A percentile compares a stretch with the other conserved stretches of the same genome.
Evolutionary conservation across 1,140 invertebrate genomes (phyloP).

Genomic region (Episyrphus balteatus): DNA sequence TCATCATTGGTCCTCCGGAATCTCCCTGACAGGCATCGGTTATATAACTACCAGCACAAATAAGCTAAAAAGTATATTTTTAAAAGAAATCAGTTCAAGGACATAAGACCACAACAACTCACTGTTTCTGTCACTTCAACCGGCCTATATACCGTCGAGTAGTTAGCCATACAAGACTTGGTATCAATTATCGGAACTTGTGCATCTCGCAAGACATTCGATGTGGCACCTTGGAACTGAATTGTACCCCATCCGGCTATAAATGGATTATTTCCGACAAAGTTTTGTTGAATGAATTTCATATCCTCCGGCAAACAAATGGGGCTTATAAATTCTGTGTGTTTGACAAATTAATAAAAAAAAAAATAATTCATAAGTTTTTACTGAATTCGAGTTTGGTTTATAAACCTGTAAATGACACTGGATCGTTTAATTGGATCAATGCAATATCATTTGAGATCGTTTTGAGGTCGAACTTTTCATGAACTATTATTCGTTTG

Average conservation of each 20-base stretch:
- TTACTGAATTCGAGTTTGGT: background rate
- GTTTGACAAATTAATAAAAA: background rate
- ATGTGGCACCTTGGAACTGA: slow-evolving; percentile 45
- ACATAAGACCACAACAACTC: slow-evolving; percentile 1
- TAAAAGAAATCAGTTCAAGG: background rate
- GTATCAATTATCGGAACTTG: slow-evolving; percentile 60
- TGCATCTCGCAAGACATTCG: slow-evolving; percentile 49
- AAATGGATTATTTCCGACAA: slow-evolving; percentile 42
- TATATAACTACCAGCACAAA: slow-evolving; percentile 38
- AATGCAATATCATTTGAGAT: slow-evolving; percentile 69
- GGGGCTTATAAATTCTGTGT: slow-evolving; percentile 48
- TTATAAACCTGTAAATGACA: slow-evolving; percentile 3
- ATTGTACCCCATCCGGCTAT: slow-evolving; percentile 40
- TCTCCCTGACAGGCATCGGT: slow-evolving; percentile 80
- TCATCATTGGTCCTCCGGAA: slow-evolving; percentile 68
- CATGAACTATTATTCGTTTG: slow-evolving; percentile 47
- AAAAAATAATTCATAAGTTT: background rate
- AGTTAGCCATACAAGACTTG: slow-evolving; percentile 50
- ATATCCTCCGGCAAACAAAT: slow-evolving; percentile 55
- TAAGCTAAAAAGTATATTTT: slow-evolving; percentile 18
- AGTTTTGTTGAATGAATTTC: slow-evolving; percentile 37
- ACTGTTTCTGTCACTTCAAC: slow-evolving; percentile 29
- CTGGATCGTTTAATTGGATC: slow-evolving; percentile 41
- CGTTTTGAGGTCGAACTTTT: slow-evolving; percentile 48
- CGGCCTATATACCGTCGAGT: slow-evolving; percentile 40